phyloP scores from a whole-genome alignment of 2,797 vertebrate species.

The Xiphorhynchus erythropygius region DNA sequence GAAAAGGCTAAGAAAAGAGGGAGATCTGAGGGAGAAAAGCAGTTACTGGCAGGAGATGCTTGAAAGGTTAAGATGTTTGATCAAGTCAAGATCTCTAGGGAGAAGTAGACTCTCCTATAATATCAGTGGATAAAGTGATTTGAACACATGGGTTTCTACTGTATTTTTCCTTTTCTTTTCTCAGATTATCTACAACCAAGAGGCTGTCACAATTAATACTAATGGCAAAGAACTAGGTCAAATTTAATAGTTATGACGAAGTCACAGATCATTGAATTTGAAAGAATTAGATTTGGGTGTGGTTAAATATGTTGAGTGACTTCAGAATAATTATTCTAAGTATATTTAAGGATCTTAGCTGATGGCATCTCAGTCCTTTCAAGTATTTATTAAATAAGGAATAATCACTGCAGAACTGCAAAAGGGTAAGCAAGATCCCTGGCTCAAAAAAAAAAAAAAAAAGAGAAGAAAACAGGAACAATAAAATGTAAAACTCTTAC shows the following conservation, averaged over 20 bases:
- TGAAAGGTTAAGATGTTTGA: background rate
- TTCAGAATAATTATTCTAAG: background rate
- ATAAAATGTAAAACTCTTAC: background rate
- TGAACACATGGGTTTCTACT: background rate
- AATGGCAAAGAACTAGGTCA: background rate
- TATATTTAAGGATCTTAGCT: background rate
- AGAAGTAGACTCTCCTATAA: background rate
- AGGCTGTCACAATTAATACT: background rate
- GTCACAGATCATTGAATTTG: background rate
- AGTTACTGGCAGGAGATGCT: background rate
- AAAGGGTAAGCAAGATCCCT: background rate
- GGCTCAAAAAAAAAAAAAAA: background rate
- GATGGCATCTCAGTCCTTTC: background rate
- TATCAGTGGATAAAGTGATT: background rate
- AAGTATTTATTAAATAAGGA: background rate
- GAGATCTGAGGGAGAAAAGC: background rate
- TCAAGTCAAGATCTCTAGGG: background rate
- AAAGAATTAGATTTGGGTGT: background rate
- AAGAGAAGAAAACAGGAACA: background rate
- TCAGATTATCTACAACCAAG: background rate
- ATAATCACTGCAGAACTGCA: background rate
- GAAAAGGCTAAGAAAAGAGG: background rate
- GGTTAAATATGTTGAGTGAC: background rate
- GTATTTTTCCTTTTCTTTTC: background rate
- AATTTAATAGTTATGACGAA: background rate